Conservation (phyloP, 2,888 invertebrate species). For the Sacculina carcini region DNA sequence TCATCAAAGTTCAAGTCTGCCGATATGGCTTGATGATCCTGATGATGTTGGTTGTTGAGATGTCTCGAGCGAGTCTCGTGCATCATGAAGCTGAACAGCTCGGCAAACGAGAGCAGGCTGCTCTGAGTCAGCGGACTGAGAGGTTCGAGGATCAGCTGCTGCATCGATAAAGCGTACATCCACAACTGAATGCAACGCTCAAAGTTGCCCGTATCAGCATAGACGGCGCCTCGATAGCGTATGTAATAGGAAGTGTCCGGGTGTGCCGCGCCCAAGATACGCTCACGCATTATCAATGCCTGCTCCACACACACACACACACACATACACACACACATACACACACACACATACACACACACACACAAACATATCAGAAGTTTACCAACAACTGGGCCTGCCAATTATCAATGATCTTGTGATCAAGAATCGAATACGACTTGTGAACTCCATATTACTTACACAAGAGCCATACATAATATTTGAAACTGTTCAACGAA, state of each 20-base stretch:
- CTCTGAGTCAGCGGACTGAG: slow-evolving; percentile 84
- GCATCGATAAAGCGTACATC: slow-evolving; percentile 92
- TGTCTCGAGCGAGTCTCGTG: slow-evolving; percentile 29
- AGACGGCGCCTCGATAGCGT: slow-evolving; percentile 69
- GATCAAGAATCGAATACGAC: no score
- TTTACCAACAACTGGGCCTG: no score
- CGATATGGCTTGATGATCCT: neutral
- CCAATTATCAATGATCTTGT: no score
- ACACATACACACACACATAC: slow-evolving; percentile 8
- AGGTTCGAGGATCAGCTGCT: slow-evolving; percentile 70
- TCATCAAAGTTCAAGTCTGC: slow-evolving; percentile 51
- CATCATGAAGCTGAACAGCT: slow-evolving; percentile 80
- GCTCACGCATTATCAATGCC: slow-evolving; percentile 55
- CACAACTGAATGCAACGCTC: slow-evolving; percentile 65
- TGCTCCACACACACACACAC: slow-evolving; percentile 9
- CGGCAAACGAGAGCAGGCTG: slow-evolving; percentile 75
- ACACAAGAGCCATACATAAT: no score
- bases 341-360: no score
- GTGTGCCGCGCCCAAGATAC: slow-evolving; percentile 72
- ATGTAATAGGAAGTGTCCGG: slow-evolving; percentile 93
- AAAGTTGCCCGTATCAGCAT: slow-evolving; percentile 84
- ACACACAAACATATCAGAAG: no score
- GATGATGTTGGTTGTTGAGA: no score
- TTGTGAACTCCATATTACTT: no score
- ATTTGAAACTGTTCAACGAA: no score